Evolutionary conservation across 2,797 vertebrate species (phyloP).

Genomic region (Rhinogobio ventralis): DNA sequence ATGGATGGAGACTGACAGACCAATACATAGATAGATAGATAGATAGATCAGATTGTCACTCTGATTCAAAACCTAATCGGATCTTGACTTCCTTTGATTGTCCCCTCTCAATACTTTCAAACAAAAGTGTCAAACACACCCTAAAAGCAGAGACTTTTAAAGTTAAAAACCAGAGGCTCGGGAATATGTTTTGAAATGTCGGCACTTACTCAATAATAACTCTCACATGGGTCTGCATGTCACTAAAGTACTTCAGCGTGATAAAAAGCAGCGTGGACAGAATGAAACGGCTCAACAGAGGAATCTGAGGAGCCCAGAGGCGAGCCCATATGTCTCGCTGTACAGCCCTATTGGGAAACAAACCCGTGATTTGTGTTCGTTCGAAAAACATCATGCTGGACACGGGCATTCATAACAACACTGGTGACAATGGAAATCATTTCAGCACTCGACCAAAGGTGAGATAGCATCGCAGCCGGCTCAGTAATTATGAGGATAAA

Average conservation of each 20-base stretch:
- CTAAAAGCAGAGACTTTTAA: not conserved
- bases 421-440: not conserved
- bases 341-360: not conserved
- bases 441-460: not conserved
- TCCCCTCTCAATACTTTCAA: not conserved
- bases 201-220: not conserved
- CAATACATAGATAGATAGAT: too few species aligned
- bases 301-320: not conserved
- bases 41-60: not conserved
- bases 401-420: slow-evolving; percentile 13
- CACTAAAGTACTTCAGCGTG: not conserved
- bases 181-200: slow-evolving; percentile 2
- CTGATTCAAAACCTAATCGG: not conserved
- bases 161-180: not conserved
- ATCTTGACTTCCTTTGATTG: not conserved
- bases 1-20: too few species aligned
- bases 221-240: not conserved
- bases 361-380: not conserved
- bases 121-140: not conserved
- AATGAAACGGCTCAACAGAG: not conserved
- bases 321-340: not conserved
- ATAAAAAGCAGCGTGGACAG: not conserved
- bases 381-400: slow-evolving; percentile 13
- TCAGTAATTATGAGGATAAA: slow-evolving; percentile 39
- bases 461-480: not conserved